Base-by-base conservation (phyloP, 1,140 invertebrate species). In the Helicorthomorpha holstii region DNA sequence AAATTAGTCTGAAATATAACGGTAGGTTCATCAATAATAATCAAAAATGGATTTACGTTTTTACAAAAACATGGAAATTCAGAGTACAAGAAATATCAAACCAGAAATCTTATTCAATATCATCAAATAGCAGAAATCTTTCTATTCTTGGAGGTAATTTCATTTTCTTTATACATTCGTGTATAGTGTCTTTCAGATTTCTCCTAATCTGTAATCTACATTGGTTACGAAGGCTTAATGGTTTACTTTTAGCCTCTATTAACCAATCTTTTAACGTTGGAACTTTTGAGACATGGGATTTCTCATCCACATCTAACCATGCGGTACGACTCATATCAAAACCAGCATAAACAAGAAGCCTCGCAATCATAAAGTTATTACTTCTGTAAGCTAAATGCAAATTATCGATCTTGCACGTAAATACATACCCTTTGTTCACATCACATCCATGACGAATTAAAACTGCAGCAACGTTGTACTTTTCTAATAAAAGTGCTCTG, bases 371-470 rank as follows among this genome's bases (percentile, higher is more conserved):
- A 21, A 66, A 56, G 57, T 66, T 65, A 3, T 64, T 64, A 48
- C 68, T 63, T 43, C 64, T 60, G 51, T 63, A 61, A 4, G 68
- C 67, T 42, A 71, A 54, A 49, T 63, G 64, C 29, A 73, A 58
- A 55, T 66, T 67, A 54, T 72, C 68, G 24, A 61, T 57, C 29
- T 58, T 58, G 24, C 55, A 58, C 10, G 55, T 44, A 46, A 45
- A 63, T n/a, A 66, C 65, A 45, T 65, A 58, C 51, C 58, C 27
- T 59, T 61, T 23, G 4, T 63, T 64, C 2, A 68, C 58, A 56
- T 72, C 64, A 48, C 67, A 65, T 44, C 74, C 74, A 49, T 73
- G 64, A 1, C 66, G 61, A 10, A 75, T 61, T 3, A 75, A 60
- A 24, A 69, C 54, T 27, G 66, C 64, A 0, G 71, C 72, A 27